Conservation (phyloP, 1,140 invertebrate genomes). For the Ips nitidus region DNA sequence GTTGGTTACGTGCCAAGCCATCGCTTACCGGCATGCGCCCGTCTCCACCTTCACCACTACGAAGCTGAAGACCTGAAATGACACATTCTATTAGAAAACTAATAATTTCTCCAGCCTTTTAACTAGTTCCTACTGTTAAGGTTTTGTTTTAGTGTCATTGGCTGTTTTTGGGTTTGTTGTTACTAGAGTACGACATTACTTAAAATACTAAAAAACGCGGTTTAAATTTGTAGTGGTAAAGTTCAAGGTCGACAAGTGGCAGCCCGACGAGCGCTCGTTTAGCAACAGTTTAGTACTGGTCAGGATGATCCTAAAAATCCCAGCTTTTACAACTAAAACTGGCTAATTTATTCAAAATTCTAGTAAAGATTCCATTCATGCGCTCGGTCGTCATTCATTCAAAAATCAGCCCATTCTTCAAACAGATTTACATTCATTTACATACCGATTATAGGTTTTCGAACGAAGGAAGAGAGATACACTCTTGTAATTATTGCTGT, state of each 20-base stretch:
- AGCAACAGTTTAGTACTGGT: neutral
- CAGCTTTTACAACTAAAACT: conserved; percentile 5
- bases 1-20: conserved; percentile 53
- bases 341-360: conserved; percentile 17
- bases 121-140: too few species aligned
- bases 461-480: neutral
- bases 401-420: conserved; percentile 12
- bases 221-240: neutral
- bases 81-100: conserved; percentile 22
- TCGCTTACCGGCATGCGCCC: conserved; percentile 64
- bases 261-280: conserved; percentile 3
- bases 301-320: conserved; percentile 2
- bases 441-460: conserved; percentile 16
- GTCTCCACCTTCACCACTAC: conserved; percentile 75
- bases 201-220: neutral
- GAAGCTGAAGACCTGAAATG: conserved; percentile 74
- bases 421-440: conserved; percentile 29
- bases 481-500: too few species aligned
- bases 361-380: conserved; percentile 25
- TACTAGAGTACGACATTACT: too few species aligned
- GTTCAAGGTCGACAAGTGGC: conserved; percentile 7
- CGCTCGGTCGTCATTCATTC: conserved; percentile 15
- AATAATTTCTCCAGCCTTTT: conserved; percentile 23
- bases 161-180: too few species aligned
- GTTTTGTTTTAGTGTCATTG: too few species aligned